These are phyloP conservation scores for Dasyprocta punctata DNA, from an alignment of 2,113 vertebrate species.

Conservation along the genomic window DNA sequence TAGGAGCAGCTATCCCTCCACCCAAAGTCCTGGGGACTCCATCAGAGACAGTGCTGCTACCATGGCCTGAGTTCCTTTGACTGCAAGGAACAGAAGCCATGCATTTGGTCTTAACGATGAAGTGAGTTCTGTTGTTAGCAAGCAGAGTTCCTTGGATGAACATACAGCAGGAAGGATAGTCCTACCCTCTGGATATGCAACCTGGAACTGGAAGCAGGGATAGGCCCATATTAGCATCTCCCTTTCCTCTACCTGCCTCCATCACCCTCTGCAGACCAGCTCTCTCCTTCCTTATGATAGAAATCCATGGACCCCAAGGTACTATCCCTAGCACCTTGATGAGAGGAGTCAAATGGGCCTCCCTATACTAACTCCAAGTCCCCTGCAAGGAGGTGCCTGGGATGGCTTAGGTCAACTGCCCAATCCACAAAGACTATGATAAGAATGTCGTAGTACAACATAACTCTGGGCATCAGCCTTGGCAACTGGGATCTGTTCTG, in stretches of 20 bases:
- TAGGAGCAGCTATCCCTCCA: not conserved
- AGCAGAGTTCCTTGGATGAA: not conserved
- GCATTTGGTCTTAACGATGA: accelerated
- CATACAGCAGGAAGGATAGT: not conserved
- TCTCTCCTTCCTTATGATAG: not conserved
- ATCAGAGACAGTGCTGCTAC: too few relatives aligned
- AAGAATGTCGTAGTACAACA: accelerated
- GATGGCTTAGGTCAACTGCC: accelerated
- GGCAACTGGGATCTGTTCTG: not conserved
- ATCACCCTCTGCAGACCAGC: not conserved
- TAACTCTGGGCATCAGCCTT: not conserved
- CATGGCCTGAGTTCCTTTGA: accelerated
- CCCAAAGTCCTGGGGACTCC: too few relatives aligned
- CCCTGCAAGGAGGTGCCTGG: too few relatives aligned
- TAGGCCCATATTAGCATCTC: not conserved
- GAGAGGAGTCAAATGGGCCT: not conserved
- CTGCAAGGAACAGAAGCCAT: not conserved
- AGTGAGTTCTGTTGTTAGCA: not conserved
- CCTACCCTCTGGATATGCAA: not conserved
- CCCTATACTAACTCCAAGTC: not conserved
- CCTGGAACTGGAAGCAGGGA: not conserved
- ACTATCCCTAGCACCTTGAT: not conserved
- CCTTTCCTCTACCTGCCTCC: not conserved
- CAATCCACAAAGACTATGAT: not conserved
- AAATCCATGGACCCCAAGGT: not conserved